Conservation (phyloP, 2,797 vertebrate genomes). For the Squalus acanthias region DNA sequence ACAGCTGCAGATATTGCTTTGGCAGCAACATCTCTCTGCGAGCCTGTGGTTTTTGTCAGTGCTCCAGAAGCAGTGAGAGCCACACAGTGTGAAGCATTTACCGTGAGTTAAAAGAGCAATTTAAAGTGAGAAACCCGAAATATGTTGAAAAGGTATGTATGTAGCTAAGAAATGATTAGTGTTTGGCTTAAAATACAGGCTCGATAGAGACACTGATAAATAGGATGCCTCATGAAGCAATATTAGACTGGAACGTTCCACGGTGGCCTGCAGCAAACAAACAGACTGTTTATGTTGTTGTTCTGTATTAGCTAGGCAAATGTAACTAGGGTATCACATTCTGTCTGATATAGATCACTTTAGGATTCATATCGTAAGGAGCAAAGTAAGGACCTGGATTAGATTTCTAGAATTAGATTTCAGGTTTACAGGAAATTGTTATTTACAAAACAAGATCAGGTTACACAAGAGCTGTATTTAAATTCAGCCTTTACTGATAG, state of each 20-base stretch:
- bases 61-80: not conserved
- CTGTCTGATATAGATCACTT: not conserved
- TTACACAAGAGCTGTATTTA: not conserved
- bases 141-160: not conserved
- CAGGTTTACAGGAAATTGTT: not conserved
- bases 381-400: not conserved
- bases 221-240: not conserved
- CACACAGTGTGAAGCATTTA: not conserved
- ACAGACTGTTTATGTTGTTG: not conserved
- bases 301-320: not conserved
- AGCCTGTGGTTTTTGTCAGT: not conserved
- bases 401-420: conserved; percentile 7
- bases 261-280: not conserved
- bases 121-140: not conserved
- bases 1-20: not conserved
- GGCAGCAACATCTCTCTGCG: not conserved
- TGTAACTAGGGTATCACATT: not conserved
- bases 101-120: not conserved
- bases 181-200: not conserved
- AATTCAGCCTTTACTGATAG: not conserved
- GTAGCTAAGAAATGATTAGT: not conserved
- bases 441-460: not conserved
- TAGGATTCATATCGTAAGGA: not conserved
- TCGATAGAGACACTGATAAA: not conserved
- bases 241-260: not conserved